Conservation (phyloP, 2,113 vertebrate species). For the Rousettus leschenaultii region DNA sequence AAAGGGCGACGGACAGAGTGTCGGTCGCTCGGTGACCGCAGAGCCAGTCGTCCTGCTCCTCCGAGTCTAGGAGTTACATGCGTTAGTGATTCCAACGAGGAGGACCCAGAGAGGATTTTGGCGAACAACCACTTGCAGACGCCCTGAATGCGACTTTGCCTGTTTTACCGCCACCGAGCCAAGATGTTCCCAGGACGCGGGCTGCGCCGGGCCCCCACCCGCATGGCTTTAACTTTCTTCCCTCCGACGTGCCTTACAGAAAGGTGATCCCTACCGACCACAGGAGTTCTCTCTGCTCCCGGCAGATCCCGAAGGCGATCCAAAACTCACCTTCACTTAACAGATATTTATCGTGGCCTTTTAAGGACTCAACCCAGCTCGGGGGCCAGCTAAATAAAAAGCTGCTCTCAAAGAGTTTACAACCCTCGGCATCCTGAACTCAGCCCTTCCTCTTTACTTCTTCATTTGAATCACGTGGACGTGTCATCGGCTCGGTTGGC, state of each 20-base stretch:
- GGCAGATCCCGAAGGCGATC: neutral
- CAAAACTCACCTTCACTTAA: neutral
- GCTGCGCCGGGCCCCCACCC: neutral
- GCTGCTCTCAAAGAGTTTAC: neutral
- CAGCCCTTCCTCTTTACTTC: neutral
- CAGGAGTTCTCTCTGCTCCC: neutral
- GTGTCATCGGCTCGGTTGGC: neutral
- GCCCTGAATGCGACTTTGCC: too few species aligned
- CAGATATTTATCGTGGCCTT: neutral
- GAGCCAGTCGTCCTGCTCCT: neutral
- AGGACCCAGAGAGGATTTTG: neutral
- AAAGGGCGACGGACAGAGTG: neutral
- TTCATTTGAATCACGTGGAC: neutral
- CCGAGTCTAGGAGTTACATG: neutral
- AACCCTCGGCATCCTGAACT: neutral
- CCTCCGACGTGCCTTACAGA: neutral
- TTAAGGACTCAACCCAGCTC: neutral
- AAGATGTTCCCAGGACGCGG: accelerated
- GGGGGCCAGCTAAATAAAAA: neutral
- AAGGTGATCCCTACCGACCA: neutral
- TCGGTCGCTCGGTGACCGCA: neutral
- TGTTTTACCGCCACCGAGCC: neutral
- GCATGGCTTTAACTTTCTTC: neutral
- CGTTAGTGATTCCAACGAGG: neutral
- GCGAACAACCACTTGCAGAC: neutral